A percentile compares a stretch with the other conserved stretches of the same genome.
These are phyloP conservation scores for Leucoraja ocellata DNA, from an alignment of 2,797 vertebrate species.

Conservation along the genomic window DNA sequence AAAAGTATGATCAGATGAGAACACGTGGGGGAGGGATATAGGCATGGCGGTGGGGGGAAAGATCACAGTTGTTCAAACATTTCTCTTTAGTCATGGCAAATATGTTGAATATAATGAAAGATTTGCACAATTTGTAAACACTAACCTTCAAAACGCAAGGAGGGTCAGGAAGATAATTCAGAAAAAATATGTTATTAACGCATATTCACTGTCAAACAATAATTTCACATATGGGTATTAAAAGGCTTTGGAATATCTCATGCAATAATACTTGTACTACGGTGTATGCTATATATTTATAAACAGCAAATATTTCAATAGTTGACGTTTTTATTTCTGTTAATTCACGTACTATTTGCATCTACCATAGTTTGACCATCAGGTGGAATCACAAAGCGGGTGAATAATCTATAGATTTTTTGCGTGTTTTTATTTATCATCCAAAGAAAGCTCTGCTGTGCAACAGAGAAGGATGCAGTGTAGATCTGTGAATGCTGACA, in stretches of 20 bases:
- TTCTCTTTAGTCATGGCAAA: neutral
- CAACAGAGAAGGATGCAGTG: neutral
- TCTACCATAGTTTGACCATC: neutral
- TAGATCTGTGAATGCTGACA: constrained; percentile 22
- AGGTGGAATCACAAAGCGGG: neutral
- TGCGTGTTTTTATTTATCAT: neutral
- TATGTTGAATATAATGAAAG: constrained; percentile 21
- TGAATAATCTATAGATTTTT: neutral
- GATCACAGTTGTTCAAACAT: constrained; percentile 10
- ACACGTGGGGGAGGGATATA: constrained; percentile 15
- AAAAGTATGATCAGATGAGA: constrained; percentile 34
- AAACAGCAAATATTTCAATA: neutral
- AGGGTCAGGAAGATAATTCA: neutral
- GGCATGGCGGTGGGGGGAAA: neutral
- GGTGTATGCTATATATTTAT: neutral
- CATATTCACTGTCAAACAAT: neutral
- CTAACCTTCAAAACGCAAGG: neutral
- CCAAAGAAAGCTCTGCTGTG: neutral
- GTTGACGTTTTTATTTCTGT: neutral
- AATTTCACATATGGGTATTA: neutral
- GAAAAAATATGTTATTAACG: neutral
- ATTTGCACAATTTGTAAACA: constrained; percentile 12
- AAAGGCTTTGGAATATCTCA: neutral
- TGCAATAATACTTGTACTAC: neutral
- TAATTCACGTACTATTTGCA: neutral